phyloP scores from a whole-genome alignment of 35 echinoderm and acorn worm species.

The Ophiothrix spiculata region DNA sequence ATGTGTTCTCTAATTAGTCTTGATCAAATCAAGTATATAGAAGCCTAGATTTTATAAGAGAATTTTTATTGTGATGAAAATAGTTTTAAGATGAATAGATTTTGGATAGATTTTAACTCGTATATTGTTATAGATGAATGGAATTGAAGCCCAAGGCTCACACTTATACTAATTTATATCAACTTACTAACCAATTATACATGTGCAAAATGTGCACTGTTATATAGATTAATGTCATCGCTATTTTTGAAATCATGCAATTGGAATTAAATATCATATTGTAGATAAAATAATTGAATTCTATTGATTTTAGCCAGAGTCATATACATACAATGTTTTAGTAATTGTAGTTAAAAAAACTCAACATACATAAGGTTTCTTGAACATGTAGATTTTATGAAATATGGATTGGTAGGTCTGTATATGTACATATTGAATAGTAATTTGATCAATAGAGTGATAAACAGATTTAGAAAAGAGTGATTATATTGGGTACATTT shows the following conservation, averaged over 20 bases:
- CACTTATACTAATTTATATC: not conserved
- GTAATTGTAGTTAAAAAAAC: not conserved
- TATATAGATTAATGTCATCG: not conserved
- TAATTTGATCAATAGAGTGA: too few relatives aligned
- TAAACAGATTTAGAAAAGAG: too few relatives aligned
- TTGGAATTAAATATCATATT: not conserved
- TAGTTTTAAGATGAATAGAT: not conserved
- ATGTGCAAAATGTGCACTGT: not conserved
- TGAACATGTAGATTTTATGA: not conserved
- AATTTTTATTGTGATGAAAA: not conserved
- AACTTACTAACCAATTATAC: not conserved
- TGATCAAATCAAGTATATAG: not conserved
- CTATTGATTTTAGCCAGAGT: not conserved
- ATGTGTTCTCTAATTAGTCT: not conserved
- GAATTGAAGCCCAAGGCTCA: not conserved
- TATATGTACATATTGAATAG: too few relatives aligned
- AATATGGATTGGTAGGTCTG: too few relatives aligned
- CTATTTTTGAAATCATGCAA: not conserved
- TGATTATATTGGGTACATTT: not conserved
- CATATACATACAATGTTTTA: not conserved
- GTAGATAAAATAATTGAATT: not conserved
- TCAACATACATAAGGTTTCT: not conserved
- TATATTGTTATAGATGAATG: not conserved
- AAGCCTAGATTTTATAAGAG: not conserved
- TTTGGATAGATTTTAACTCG: not conserved